Conservation (phyloP, 2,797 vertebrate genomes). For the Acanthopagrus latus region DNA sequence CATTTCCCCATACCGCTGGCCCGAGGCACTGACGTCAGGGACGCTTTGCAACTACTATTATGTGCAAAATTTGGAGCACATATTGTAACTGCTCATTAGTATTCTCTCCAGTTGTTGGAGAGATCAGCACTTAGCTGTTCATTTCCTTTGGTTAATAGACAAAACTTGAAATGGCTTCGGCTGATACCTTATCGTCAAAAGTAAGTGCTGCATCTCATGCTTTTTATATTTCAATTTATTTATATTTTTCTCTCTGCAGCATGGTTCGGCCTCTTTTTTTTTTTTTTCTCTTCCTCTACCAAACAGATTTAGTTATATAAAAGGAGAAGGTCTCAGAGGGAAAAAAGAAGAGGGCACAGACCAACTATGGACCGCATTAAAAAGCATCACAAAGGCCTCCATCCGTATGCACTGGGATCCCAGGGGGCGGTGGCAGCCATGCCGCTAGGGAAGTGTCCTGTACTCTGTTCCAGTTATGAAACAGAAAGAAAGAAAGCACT, state of each 20-base stretch:
- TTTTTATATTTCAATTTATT: neutral
- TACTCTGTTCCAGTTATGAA: constrained; percentile 46
- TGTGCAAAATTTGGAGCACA: constrained; percentile 23
- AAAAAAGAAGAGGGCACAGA: constrained; percentile 32
- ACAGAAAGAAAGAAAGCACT: constrained; percentile 46
- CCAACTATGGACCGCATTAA: constrained; percentile 45
- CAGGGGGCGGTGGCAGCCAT: constrained; percentile 25
- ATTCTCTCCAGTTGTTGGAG: neutral
- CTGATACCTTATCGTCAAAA: constrained; percentile 8
- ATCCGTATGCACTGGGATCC: constrained; percentile 34
- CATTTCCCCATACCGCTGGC: neutral
- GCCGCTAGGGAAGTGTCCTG: constrained; percentile 46
- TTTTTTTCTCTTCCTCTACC: neutral
- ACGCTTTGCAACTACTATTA: constrained; percentile 27
- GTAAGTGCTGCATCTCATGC: neutral
- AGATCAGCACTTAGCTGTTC: neutral
- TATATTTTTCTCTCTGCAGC: neutral
- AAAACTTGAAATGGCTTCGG: neutral
- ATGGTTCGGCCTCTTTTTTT: neutral
- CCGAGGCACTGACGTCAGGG: constrained; percentile 28
- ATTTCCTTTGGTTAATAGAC: constrained; percentile 15
- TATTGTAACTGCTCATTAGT: constrained; percentile 19
- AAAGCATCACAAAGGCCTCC: constrained; percentile 36
- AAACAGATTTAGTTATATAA: constrained; percentile 35
- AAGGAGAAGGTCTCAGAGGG: constrained; percentile 35